Percentiles rank a stretch among this genome's conserved stretches.
Conservation (phyloP, 2,113 vertebrate species). For the Malaclemys terrapin region DNA sequence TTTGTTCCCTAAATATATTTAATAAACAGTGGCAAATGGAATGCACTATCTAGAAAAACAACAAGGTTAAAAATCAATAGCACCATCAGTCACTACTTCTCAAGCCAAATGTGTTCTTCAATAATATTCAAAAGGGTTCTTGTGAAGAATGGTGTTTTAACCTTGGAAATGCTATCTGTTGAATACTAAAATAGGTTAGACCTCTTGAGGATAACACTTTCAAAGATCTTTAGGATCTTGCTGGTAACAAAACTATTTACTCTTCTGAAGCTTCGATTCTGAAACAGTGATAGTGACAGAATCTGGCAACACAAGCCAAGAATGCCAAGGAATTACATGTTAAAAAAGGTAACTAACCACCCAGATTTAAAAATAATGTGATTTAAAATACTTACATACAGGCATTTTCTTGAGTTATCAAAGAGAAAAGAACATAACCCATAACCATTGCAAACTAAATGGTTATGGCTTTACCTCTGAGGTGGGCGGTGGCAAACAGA, state of each 20-base stretch:
- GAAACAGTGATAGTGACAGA: not conserved
- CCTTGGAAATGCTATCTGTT: not conserved
- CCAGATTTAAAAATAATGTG: not conserved
- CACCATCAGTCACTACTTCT: not conserved
- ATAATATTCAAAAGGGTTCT: not conserved
- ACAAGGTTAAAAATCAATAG: constrained; percentile 18
- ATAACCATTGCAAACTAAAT: not conserved
- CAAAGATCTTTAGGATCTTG: not conserved
- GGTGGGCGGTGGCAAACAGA: not conserved
- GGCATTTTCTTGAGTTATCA: not conserved
- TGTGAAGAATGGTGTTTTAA: constrained; percentile 12
- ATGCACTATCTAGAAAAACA: not conserved
- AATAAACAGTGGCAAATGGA: not conserved
- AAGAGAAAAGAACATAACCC: not conserved
- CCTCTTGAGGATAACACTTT: not conserved
- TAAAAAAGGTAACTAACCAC: not conserved
- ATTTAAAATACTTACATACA: not conserved
- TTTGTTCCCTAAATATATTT: constrained; percentile 26
- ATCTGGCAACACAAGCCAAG: not conserved
- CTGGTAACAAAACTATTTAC: constrained; percentile 12
- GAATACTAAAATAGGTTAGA: not conserved
- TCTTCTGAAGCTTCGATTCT: not conserved
- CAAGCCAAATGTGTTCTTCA: not conserved
- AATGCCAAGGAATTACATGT: not conserved
- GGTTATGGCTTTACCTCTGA: not conserved